Evolutionary conservation across 2,113 vertebrate genomes (phyloP), one percentile per base, ranked within the genome.

Genomic region (Elephas maximus): DNA sequence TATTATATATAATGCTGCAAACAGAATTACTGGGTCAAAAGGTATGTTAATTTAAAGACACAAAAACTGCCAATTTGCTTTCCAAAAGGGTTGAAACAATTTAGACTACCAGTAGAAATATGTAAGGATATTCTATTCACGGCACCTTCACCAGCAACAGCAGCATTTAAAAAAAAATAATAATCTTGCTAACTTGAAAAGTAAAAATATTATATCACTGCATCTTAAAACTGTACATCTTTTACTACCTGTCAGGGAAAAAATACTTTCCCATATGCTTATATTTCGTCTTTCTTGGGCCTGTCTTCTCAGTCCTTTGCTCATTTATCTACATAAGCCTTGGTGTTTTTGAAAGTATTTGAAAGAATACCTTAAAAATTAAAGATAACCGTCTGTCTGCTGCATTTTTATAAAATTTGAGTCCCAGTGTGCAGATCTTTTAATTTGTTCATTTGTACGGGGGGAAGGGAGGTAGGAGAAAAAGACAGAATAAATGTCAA

Each of bases 31-130:
- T 73, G 26, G 24, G 48, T 85, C 74, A 88, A 92, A 17, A 77
- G 33, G 0, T 37, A 93, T 62, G 33, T 83, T 92, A 41, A 88
- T 65, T 91, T 80, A 95, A 97, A 87, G 60, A 53, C 33, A 95
- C 44, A 20, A 67, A 90, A 62, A 48, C 17, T n/a, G 2, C 14
- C 69, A 51, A 73, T 20, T 76, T 87, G 21, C 24, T 88, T 95
- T 92, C 44, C 28, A 83, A 91, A 79, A 91, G 30, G 4, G 48
- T 10, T 85, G 30, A 91, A 45, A 44, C 71, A 81, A 80, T 77
- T 57, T 26, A 91, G 73, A 65, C 51, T 82, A 26, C 28, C 20
- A 91, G 28, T 0, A 73, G 57, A 95, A 91, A 87, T 71, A 96
- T 41, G 88, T 4, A 8, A 91, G 30, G 21, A 86, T 87, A 45